These are phyloP conservation scores for Nematopogon swammerdamellus DNA, from an alignment of 2,888 invertebrate genomes.

Conservation along the genomic window DNA sequence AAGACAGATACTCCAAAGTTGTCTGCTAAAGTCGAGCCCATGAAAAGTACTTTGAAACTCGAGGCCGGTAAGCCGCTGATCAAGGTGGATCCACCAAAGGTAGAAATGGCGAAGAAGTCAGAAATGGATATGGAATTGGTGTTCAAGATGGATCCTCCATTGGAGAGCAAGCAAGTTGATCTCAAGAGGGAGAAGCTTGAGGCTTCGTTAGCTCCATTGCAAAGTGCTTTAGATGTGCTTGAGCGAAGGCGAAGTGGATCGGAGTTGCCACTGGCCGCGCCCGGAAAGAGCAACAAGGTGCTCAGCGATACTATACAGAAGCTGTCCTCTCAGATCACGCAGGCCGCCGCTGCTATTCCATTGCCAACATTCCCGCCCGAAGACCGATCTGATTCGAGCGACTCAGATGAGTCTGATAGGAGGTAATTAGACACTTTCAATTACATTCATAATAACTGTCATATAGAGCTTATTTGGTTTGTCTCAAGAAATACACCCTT, in stretches of 20 bases:
- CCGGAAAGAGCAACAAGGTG: constrained; percentile 57
- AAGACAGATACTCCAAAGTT: constrained; percentile 20
- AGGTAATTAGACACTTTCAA: constrained; percentile 31
- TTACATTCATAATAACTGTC: neutral
- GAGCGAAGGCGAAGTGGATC: constrained; percentile 43
- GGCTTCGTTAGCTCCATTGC: constrained; percentile 25
- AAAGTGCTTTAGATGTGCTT: constrained; percentile 36
- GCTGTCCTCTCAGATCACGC: constrained; percentile 51
- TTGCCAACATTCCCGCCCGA: constrained; percentile 34
- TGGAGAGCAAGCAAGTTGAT: constrained; percentile 30
- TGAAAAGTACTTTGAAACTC: constrained; percentile 21
- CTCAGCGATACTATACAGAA: constrained; percentile 63
- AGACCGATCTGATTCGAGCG: constrained; percentile 42
- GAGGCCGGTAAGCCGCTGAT: constrained; percentile 25
- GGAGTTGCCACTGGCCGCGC: constrained; percentile 31
- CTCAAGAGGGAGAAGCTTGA: constrained; percentile 30
- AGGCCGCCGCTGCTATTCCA: constrained; percentile 22
- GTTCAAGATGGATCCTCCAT: constrained; percentile 27
- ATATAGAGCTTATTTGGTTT: too few species aligned
- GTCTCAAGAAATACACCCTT: too few species aligned
- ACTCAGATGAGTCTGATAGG: constrained; percentile 46
- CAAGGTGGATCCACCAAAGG: neutral
- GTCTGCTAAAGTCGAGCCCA: constrained; percentile 17
- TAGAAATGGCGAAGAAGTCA: neutral
- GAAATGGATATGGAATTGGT: constrained; percentile 25